Base-by-base conservation (phyloP, 2,797 vertebrate species). In the Melanotaenia trifasciata region DNA sequence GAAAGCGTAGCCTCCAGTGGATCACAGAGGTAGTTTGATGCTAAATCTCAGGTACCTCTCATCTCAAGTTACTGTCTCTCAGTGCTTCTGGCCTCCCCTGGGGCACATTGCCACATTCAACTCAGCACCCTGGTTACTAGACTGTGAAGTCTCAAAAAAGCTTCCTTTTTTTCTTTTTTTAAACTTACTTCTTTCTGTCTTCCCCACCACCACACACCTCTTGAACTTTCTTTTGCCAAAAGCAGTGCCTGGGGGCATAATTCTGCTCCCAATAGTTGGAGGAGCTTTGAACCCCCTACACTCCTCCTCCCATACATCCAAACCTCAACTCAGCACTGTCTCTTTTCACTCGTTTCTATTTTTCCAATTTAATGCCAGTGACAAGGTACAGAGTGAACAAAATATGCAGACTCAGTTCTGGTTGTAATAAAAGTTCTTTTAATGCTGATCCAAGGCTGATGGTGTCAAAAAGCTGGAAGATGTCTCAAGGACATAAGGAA, bases 201-300 rank as follows among this genome's bases (percentile, higher is more conserved):
- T 79, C 28, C 47, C 61, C 78, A 24, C 89, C 86, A 83, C 79
- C 83, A 51, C 72, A 75, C 74, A 78, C 87, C 84, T 92, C 87
- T 92, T 93, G 90, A 94, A 93, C 91, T 90, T 90, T 90, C 80
- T 90, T 82, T 85, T 85, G 88, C 94, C 85, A 45, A 66, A 36
- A 84, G 93, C 92, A 22, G 81, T 20, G 89, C 93, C 92, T 43
- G 35, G 62, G 84, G 94, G 90, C 53, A 85, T 86, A 84, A 88
- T 90, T 87, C 86, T 65, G 79, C 80, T 92, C 83, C 82, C 79
- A 60, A 79, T 80, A 77, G 84, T 20, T 72, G 74, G 65, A 64
- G 74, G 20, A 57, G 86, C 89, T 93, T 91, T 89, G 83, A 89
- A 88, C 79, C 82, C 33, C 63, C 28, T 16, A 18, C 12, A 38